Evolutionary conservation across 2,113 vertebrate genomes (phyloP), one percentile per base, ranked within the genome.

Genomic region (Hyaena hyaena): DNA sequence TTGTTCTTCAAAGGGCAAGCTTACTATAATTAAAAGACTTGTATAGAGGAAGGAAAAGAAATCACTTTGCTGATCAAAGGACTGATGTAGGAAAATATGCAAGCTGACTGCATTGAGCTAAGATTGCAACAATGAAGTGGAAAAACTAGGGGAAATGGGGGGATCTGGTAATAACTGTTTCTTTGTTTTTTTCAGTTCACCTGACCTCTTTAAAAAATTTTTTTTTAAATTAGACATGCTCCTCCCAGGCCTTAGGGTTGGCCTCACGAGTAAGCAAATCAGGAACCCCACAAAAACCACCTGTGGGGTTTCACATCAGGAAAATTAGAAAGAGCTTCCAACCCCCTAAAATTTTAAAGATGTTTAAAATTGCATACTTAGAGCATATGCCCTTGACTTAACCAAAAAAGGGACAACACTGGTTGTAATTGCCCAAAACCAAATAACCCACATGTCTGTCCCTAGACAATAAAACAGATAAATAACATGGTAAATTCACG

Each of bases 1-100:
- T 96, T 98, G 97, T 96, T 97, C 95, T 98, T 98, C 93, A 94
- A 98, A 96, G 94, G 96, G 7, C 79, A 35, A 92, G 81, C 93
- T 94, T 92, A 73, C 92, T 97, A 71, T 93, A 94, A 98, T 98
- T 98, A 97, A 98, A 97, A 96, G 96, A 92, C 31, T 53, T n/a
- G 66, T 50, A 82, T 73, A 55, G 80, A 43, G 33, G 58, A 45
- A 58, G 48, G 96, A 97, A 96, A 90, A 94, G 88, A 97, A 96
- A 92, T 96, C 74, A 90, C 50, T 90, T 77, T 96, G 19, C 53
- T 71, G 61, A 96, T 95, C 96, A 97, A 96, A 98, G 96, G 81
- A 21, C 96, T 86, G 88, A 89, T 90, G 95, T 74, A 84, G 97
- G 97, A 98, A 95, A 98, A 83, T 87, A 63, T 16, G 12, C 53